Evolutionary conservation across 2,797 vertebrate species (phyloP).

Genomic region (Diglossa cyanea): DNA sequence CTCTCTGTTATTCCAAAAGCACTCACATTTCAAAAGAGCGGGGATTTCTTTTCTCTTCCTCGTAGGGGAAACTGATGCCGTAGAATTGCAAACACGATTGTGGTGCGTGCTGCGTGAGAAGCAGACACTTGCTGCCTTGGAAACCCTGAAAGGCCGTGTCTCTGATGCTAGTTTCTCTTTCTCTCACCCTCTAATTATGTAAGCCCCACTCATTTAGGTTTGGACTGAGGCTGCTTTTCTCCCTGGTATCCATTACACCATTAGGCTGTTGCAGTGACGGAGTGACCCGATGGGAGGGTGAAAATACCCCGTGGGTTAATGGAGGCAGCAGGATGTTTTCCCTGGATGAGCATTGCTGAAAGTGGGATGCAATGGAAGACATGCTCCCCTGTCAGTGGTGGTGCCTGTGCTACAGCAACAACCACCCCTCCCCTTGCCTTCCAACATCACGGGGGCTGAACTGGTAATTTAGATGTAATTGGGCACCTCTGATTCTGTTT

Average conservation of each 20-base stretch:
- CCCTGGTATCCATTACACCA: background rate
- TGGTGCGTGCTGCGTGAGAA: slow-evolving; percentile 8
- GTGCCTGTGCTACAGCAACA: background rate
- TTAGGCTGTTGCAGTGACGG: background rate
- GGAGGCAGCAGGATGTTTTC: background rate
- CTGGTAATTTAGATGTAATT: slow-evolving; percentile 50
- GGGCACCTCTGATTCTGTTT: slow-evolving; percentile 29
- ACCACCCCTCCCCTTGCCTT: background rate
- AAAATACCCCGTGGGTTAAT: background rate
- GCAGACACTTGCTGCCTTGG: slow-evolving; percentile 38
- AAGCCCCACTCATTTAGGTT: slow-evolving; percentile 28
- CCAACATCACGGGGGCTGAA: background rate
- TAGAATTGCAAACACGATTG: background rate
- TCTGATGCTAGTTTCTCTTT: slow-evolving; percentile 1
- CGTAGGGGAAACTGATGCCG: background rate
- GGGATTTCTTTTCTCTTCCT: background rate
- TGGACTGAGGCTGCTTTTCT: slow-evolving; percentile 6
- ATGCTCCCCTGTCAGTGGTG: background rate
- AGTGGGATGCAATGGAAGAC: background rate
- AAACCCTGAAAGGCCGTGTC: slow-evolving; percentile 37
- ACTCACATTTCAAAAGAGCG: slow-evolving; percentile 8
- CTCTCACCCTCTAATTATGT: slow-evolving; percentile 36
- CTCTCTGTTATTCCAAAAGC: slow-evolving; percentile 23
- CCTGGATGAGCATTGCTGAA: background rate
- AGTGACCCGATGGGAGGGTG: background rate